Percentiles rank a stretch among this genome's conserved stretches.
phyloP scores from a whole-genome alignment of 1,140 invertebrate genomes.

The Semibalanus balanoides region DNA sequence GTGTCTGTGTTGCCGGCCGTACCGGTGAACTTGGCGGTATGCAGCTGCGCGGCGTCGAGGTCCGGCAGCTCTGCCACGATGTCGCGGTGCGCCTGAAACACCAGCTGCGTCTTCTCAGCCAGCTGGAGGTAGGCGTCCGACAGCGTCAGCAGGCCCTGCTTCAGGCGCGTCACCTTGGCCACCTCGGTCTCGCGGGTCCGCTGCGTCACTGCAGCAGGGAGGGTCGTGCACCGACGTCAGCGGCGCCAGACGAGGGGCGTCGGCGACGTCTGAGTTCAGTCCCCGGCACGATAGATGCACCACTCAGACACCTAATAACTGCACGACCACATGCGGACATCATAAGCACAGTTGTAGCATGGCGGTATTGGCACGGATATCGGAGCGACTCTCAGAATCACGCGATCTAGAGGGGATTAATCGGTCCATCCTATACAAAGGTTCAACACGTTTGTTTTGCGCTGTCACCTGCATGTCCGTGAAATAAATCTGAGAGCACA shows the following conservation, averaged over 20 bases:
- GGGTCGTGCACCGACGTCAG: too few relatives aligned
- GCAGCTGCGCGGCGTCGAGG: slow-evolving; percentile 32
- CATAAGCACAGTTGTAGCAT: too few relatives aligned
- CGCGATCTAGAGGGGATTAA: too few relatives aligned
- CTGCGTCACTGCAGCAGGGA: slow-evolving; percentile 32
- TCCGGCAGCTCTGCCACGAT: slow-evolving; percentile 36
- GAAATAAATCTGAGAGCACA: too few relatives aligned
- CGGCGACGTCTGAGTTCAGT: too few relatives aligned
- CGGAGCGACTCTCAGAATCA: too few relatives aligned
- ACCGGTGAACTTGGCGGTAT: slow-evolving; percentile 37
- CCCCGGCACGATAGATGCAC: too few relatives aligned
- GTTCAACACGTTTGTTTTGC: not conserved
- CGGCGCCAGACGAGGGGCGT: too few relatives aligned
- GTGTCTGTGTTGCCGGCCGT: slow-evolving; percentile 3
- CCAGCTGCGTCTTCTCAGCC: slow-evolving; percentile 33
- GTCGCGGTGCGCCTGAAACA: slow-evolving; percentile 37
- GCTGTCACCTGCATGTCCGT: too few relatives aligned
- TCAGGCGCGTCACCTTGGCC: slow-evolving; percentile 38
- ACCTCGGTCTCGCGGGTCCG: slow-evolving; percentile 38
- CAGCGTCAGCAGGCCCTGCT: slow-evolving; percentile 36
- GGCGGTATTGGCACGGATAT: too few relatives aligned
- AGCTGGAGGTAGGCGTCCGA: slow-evolving; percentile 36
- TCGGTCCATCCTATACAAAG: too few relatives aligned
- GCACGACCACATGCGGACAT: not conserved
- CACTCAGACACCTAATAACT: too few relatives aligned